Evolutionary conservation across 2,113 vertebrate genomes (phyloP), one percentile per base, ranked within the genome.

Genomic region (Chunga burmeisteri): DNA sequence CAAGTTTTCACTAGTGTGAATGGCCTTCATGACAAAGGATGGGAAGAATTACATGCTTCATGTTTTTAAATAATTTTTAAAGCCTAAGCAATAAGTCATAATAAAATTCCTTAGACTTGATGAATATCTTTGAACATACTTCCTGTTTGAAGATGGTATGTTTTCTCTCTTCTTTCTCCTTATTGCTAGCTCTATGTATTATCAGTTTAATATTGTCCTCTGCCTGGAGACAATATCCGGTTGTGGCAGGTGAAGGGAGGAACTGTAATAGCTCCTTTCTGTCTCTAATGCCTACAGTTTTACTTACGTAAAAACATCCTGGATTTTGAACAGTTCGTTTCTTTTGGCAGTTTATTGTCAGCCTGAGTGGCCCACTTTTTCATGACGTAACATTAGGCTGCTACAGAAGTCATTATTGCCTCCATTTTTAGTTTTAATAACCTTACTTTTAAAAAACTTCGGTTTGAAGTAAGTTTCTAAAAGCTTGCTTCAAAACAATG

Each of bases 131-230:
- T 85, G 74, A 86, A 75, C 11, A 49, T 2, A 0, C 34, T 72
- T 95, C 44, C 68, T 84, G 49, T 83, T 79, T 52, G 68, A 71
- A 72, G 78, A 32, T 46, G 6, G 23, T 72, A 42, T 44, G 19
- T 63, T 91, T 96, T 65, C 25, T 62, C 42, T 49, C 29, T 42
- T 65, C 71, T 96, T 84, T 81, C 30, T 96, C 30, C 40, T 73
- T 94, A 66, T 49, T 72, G 29, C 27, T 59, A 74, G 25, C 44
- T 87, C 32, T 80, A 27, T 86, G 14, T 72, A 27, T 79, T 88
- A 80, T 66, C 62, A 88, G 38, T 91, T 93, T 91, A 80, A 58
- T 94, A 84, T 88, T 87, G n/a, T 83, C n/a, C 46, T 96, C 50
- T 95, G 59, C 72, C 66, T 61, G 66, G 75, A 81, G 59, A 70